Base-by-base conservation (phyloP, 2,797 vertebrate species). In the Neosalanx taihuensis region DNA sequence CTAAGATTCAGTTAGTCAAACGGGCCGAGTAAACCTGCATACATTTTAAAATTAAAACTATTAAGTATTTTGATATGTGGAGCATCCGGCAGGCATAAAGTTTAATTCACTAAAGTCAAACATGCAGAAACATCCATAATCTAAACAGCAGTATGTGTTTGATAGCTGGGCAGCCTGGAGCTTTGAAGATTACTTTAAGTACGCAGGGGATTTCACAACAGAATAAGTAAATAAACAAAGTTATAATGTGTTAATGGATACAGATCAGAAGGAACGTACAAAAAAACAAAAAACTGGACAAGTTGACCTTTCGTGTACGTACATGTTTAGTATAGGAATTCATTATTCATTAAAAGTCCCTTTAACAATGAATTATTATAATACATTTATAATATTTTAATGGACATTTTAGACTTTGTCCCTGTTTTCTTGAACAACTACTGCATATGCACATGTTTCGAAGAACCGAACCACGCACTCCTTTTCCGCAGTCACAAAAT, bases 71-170 rank as follows among this genome's bases (percentile, higher is more conserved):
- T 13, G 17, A 84, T 86, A 88, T 79, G 78, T 77, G 74, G 66
- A 79, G 72, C 72, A 73, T 83, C 84, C 83, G 72, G 57, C 67
- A 74, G 85, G 83, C 76, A 77, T 81, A 69, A 81, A 84, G 72
- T 79, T 79, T 86, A 77, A 85, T 86, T 89, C 85, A 77, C 86
- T 86, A 65, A 77, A 81, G 78, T 69, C 9, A 76, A 80, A 84
- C 81, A 81, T 35, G 57, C 46, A 49, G 76, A 74, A 87, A 89
- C 15, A 90, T 90, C 87, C 74, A 89, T 88, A 87, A 89, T 88
- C 85, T 86, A 88, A 86, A 76, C 64, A 66, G 77, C 73, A 70
- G 80, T 18, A 58, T 76, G 75, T 72, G 76, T 77, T 75, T 86
- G 81, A 88, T 85, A 75, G 79, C 74, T 57, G 59, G 72, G 76